These are phyloP conservation scores for Vandiemenella viatica DNA, from an alignment of 2,888 invertebrate species.

Conservation along the genomic window DNA sequence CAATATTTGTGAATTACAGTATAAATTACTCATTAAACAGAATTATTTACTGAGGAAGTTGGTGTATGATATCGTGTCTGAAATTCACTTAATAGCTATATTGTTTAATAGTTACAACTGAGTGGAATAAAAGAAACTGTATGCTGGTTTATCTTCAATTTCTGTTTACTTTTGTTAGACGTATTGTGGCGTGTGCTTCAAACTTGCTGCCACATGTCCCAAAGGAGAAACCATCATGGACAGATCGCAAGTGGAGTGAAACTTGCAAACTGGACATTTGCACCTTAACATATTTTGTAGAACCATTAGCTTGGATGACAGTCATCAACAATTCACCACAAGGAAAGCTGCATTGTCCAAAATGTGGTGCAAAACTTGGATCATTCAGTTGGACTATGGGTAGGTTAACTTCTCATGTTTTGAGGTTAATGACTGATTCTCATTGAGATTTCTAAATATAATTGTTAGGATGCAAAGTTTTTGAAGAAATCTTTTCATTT, in stretches of 20 bases:
- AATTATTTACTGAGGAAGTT: no score
- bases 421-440: no score
- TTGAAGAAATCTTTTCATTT: not conserved
- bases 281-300: slow-evolving; percentile 65
- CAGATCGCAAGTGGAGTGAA: slow-evolving; percentile 27
- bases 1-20: no score
- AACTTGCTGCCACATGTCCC: slow-evolving; percentile 60
- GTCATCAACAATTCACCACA: slow-evolving; percentile 50
- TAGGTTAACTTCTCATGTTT: slow-evolving; percentile 29
- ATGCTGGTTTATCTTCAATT: no score
- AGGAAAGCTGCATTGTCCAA: slow-evolving; percentile 76
- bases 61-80: no score
- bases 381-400: slow-evolving; percentile 85
- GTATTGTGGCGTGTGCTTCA: slow-evolving; percentile 65
- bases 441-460: no score
- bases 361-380: slow-evolving; percentile 71
- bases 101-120: no score
- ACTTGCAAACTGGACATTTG: slow-evolving; percentile 31
- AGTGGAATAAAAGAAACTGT: no score
- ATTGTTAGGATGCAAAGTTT: no score
- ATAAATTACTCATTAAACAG: no score
- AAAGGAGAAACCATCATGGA: slow-evolving; percentile 35
- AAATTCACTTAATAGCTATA: no score
- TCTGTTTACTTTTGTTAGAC: no score
- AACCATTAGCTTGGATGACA: slow-evolving; percentile 82